Evolutionary conservation across 2,113 vertebrate genomes (phyloP), one percentile per base, ranked within the genome.

Genomic region (Labeo rohita): DNA sequence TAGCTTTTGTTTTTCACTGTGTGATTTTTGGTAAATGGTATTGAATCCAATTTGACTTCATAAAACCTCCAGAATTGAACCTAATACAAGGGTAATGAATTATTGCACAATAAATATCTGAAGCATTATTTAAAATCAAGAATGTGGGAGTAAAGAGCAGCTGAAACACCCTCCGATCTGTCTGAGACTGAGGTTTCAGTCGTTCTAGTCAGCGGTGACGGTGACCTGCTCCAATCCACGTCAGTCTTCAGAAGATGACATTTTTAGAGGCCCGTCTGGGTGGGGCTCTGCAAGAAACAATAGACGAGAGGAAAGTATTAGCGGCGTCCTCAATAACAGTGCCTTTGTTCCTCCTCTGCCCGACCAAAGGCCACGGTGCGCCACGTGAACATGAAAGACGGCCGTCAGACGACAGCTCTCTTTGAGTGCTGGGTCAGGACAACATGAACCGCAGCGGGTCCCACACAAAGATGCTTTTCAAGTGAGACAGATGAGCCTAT

Each of bases 371-470:
- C 23, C 75, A 54, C 28, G 6, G 23, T 2, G 74, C 49, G 52
- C 0, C 10, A 11, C 8, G 13, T 18, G 49, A 54, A 54, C 49
- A 54, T 52, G 75, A 77, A 54, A 78, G 75, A 36, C 49, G 28
- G 16, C 36, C 36, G 16, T 72, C 68, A 18, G 68, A 43, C 0
- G n/a, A 9, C 39, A 5, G 4, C 39, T 36, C 15, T 1, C 36
- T 59, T 23, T n/a, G 54, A 80, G 78, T 16, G 36, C 78, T 80
- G 56, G 56, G 56, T 80, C 78, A 80, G 78, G 56, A 80, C 78
- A 65, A 80, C 78, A 65, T 1, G 21, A 80, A 45, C 56, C 21
- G 39, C 78, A 45, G n/a, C n/a, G 2, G 76, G 21, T 63, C 78
- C 12, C 6, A 28, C 78, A 63, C 78, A 80, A 65, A 63, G 78